Conservation (phyloP, 2,113 vertebrate genomes). For the Lepus timidus region DNA sequence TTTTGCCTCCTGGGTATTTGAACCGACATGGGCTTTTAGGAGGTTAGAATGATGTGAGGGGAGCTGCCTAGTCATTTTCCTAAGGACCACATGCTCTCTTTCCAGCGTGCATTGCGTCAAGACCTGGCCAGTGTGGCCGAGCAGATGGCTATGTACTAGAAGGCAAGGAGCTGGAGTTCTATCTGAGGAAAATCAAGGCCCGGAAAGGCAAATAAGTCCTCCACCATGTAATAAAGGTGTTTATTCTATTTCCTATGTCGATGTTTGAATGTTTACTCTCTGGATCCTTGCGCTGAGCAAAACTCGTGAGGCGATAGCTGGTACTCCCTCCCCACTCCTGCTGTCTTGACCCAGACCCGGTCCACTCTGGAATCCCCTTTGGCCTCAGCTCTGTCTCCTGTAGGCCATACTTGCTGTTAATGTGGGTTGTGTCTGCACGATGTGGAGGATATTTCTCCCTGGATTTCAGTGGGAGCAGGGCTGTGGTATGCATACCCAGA, state of each 20-base stretch:
- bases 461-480: not conserved
- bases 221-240: slow-evolving; percentile 86
- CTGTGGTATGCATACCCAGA: not conserved
- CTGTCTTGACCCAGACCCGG: slow-evolving; percentile 28
- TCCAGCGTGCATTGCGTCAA: slow-evolving; percentile 96
- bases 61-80: not conserved
- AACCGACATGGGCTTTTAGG: not conserved
- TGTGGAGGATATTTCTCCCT: slow-evolving; percentile 72
- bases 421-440: slow-evolving; percentile 68
- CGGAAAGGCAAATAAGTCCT: slow-evolving; percentile 99
- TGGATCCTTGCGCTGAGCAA: not conserved
- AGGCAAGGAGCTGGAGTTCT: slow-evolving; percentile 98
- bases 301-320: not conserved
- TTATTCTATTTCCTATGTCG: slow-evolving; percentile 61
- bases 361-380: slow-evolving; percentile 70
- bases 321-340: not conserved
- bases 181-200: slow-evolving; percentile 99
- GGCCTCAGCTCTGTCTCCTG: slow-evolving; percentile 71
- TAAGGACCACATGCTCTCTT: slow-evolving; percentile 64
- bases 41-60: not conserved
- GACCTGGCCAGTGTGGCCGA: slow-evolving; percentile 97
- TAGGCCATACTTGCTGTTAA: slow-evolving; percentile 68
- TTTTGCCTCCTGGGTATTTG: not conserved
- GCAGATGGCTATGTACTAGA: slow-evolving; percentile 97
- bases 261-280: not conserved